A percentile compares a stretch with the other conserved stretches of the same genome.
These are phyloP conservation scores for Micronisus gabar DNA, from an alignment of 2,113 vertebrate genomes.

Conservation along the genomic window DNA sequence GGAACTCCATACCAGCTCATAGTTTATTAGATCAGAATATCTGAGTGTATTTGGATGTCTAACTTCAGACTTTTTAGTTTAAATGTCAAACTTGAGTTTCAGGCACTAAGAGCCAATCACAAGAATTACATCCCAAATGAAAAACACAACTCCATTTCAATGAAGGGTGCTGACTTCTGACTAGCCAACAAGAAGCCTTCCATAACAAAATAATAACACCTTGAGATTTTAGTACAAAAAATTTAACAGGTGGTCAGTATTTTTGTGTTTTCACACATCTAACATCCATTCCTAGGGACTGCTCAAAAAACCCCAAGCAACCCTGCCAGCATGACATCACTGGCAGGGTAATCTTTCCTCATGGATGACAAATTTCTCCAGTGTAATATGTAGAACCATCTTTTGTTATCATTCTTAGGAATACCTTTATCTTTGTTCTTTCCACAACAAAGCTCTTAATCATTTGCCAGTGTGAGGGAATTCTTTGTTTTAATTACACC, in stretches of 20 bases:
- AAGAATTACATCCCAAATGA: background rate
- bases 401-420: background rate
- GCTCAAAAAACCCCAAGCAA: background rate
- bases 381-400: background rate
- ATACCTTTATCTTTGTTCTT: background rate
- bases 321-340: background rate
- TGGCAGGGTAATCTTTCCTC: background rate
- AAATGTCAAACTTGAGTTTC: background rate
- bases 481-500: conserved; percentile 1
- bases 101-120: background rate
- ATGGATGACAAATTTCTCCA: background rate
- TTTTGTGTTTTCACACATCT: background rate
- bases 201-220: background rate
- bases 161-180: background rate
- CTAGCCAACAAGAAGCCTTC: background rate
- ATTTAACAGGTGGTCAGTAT: background rate
- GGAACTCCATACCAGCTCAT: background rate
- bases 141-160: background rate
- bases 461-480: background rate
- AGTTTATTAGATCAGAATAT: background rate
- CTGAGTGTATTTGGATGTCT: background rate
- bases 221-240: background rate
- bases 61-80: background rate
- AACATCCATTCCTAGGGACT: background rate
- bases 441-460: background rate